phyloP scores from a whole-genome alignment of 2,113 vertebrate species.

The Rhinolophus sinicus region DNA sequence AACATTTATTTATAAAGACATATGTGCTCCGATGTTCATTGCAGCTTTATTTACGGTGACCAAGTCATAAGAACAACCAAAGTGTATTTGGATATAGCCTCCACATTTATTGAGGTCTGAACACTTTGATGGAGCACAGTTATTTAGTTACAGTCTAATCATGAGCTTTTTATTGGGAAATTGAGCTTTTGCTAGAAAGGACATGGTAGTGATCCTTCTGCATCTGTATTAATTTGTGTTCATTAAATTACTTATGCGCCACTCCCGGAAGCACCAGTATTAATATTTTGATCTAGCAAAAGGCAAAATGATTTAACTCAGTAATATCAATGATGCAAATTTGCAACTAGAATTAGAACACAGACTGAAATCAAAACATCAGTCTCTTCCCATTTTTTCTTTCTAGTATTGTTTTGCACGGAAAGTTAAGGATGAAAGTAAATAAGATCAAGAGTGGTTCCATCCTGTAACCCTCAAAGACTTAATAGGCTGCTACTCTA shows the following conservation, averaged over 20 bases:
- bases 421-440: conserved; percentile 36
- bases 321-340: neutral
- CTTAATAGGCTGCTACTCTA: neutral
- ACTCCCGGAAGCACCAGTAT: conserved; percentile 4
- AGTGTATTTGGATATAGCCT: neutral
- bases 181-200: neutral
- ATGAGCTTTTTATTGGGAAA: conserved; percentile 28
- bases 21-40: no score
- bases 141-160: neutral
- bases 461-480: neutral
- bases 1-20: no score
- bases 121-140: neutral
- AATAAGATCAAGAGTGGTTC: conserved; percentile 23
- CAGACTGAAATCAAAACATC: neutral
- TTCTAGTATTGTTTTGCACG: neutral
- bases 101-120: neutral
- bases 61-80: no score
- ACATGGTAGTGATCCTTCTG: neutral
- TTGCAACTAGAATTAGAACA: conserved; percentile 37
- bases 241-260: conserved; percentile 14
- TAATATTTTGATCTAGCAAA: conserved; percentile 51
- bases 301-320: conserved; percentile 38
- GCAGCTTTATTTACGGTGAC: no score
- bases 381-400: neutral
- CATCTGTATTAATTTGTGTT: conserved; percentile 20